Conservation (phyloP, 2,113 vertebrate species). For the Calyptomena viridis region DNA sequence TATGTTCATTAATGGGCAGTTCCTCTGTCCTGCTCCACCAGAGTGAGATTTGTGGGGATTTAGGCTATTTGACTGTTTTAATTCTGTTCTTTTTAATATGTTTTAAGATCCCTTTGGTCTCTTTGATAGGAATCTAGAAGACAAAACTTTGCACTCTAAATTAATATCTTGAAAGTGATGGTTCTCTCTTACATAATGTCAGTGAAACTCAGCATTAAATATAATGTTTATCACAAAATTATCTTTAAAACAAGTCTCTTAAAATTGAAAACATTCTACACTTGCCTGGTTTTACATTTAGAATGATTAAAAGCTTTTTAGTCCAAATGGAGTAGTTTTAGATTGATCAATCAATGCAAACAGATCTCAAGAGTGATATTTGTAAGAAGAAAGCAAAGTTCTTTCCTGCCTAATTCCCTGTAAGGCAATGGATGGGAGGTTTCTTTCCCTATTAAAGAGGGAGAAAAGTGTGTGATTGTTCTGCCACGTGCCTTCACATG, state of each 20-base stretch:
- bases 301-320: background rate
- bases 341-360: background rate
- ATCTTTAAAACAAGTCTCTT: background rate
- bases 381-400: background rate
- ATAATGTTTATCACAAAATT: background rate
- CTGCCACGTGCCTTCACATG: background rate
- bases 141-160: background rate
- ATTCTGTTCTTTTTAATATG: background rate
- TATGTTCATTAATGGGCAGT: background rate
- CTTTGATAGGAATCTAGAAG: background rate
- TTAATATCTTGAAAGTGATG: background rate
- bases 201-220: background rate
- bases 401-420: background rate
- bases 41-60: background rate
- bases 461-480: fast-evolving
- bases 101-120: background rate
- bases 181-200: background rate
- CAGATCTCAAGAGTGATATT: background rate
- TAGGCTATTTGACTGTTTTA: background rate
- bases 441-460: background rate
- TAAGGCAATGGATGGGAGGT: background rate
- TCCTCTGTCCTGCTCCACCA: background rate
- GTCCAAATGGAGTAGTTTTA: background rate
- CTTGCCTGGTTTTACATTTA: background rate
- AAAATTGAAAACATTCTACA: background rate